phyloP scores from a whole-genome alignment of 1,140 invertebrate species.

The Calycopis cecrops region DNA sequence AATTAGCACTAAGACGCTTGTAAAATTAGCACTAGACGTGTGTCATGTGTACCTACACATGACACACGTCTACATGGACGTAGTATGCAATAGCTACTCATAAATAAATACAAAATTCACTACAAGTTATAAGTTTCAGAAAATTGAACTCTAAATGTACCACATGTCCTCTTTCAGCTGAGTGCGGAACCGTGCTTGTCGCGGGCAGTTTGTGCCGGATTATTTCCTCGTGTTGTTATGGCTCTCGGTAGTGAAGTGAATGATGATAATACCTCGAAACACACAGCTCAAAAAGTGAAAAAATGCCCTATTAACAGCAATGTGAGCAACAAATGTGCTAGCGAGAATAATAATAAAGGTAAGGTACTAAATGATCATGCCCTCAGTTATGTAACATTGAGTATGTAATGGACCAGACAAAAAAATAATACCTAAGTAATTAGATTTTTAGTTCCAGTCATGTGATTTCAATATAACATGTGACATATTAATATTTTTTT shows the following conservation, averaged over 20 bases:
- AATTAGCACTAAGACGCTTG: no score
- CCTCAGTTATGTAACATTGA: conserved; percentile 72
- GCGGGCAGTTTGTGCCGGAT: conserved; percentile 67
- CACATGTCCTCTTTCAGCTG: conserved; percentile 73
- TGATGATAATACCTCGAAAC: conserved; percentile 69
- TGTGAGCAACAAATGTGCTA: conserved; percentile 56
- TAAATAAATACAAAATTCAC: no score
- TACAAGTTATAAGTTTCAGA: no score
- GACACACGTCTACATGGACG: no score
- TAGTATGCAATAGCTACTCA: no score
- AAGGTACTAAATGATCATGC: conserved; percentile 59
- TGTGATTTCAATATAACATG: conserved; percentile 43
- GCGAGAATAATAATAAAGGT: conserved; percentile 67
- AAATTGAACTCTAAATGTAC: conserved; percentile 70
- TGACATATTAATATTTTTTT: conserved; percentile 1
- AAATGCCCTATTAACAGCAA: conserved; percentile 59
- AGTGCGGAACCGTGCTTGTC: conserved; percentile 65
- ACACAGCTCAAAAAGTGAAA: conserved; percentile 70
- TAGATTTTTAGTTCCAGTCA: conserved; percentile 32
- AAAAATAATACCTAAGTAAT: conserved; percentile 16
- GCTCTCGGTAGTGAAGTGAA: conserved; percentile 75
- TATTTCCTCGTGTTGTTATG: conserved; percentile 75
- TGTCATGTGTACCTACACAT: no score
- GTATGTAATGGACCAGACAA: conserved; percentile 37
- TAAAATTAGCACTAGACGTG: no score